A percentile compares a stretch with the other conserved stretches of the same genome.
phyloP scores from a whole-genome alignment of 2,888 invertebrate species.

The Lissonota sp. region DNA sequence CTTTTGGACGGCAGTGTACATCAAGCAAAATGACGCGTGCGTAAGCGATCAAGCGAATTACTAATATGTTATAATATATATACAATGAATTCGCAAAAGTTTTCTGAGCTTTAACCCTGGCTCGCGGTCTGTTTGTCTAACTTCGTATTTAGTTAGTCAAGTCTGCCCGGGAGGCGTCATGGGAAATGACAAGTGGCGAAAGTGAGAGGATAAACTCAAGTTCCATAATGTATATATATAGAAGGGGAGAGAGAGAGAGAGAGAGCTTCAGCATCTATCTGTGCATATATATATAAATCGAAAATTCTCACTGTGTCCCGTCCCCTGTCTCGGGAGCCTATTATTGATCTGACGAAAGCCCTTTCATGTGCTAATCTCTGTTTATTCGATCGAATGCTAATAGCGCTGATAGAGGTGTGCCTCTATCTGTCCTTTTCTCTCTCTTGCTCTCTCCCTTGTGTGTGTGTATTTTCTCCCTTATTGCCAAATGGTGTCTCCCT shows the following conservation, averaged over 20 bases:
- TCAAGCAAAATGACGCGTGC: slow-evolving; percentile 30
- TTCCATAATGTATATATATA: slow-evolving; percentile 23
- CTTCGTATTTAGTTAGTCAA: slow-evolving; percentile 83
- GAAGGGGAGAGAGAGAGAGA: neutral
- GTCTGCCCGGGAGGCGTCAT: slow-evolving; percentile 81
- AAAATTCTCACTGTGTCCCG: slow-evolving; percentile 53
- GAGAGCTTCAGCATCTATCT: slow-evolving; percentile 16
- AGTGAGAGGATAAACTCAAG: slow-evolving; percentile 49
- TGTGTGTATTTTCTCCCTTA: slow-evolving; percentile 41
- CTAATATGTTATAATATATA: slow-evolving; percentile 1
- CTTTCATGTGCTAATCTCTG: slow-evolving; percentile 82
- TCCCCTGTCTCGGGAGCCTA: slow-evolving; percentile 57
- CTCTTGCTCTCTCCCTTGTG: neutral
- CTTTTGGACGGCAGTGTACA: neutral
- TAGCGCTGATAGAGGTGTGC: slow-evolving; percentile 64
- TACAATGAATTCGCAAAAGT: slow-evolving; percentile 63
- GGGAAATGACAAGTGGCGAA: slow-evolving; percentile 83
- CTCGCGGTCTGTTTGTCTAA: slow-evolving; percentile 80
- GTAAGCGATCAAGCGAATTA: slow-evolving; percentile 28
- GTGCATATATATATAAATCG: slow-evolving; percentile 7
- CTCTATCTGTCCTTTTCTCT: slow-evolving; percentile 1
- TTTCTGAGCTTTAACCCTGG: slow-evolving; percentile 82
- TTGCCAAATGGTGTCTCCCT: slow-evolving; percentile 43
- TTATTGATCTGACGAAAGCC: slow-evolving; percentile 67
- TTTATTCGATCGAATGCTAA: slow-evolving; percentile 79